phyloP scores from a whole-genome alignment of 1,140 invertebrate genomes.

The Penaeus vannamei region DNA sequence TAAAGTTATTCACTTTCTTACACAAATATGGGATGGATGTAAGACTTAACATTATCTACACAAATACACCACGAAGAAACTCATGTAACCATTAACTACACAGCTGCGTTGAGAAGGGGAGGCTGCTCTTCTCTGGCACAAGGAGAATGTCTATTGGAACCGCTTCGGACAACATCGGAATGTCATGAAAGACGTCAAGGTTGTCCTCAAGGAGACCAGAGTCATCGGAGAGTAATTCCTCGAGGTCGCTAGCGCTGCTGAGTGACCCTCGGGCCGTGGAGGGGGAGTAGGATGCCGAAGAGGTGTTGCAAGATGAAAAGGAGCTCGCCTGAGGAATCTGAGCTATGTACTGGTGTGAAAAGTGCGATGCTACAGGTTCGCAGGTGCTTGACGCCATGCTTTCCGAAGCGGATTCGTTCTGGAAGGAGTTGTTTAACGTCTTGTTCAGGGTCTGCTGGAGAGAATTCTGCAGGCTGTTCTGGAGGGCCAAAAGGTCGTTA shows the following conservation, averaged over 20 bases:
- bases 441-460: neutral
- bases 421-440: neutral
- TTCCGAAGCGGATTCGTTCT: neutral
- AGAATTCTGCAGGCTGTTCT: neutral
- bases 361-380: no score
- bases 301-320: no score
- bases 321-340: no score
- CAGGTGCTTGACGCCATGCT: no score
- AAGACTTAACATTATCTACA: no score
- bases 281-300: neutral
- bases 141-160: conserved; percentile 8
- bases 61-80: no score
- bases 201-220: neutral
- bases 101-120: neutral
- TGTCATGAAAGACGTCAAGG: neutral
- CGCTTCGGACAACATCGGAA: neutral
- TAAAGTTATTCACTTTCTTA: no score
- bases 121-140: neutral
- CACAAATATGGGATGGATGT: no score
- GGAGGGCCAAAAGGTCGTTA: neutral
- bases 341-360: no score
- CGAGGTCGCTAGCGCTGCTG: conserved; percentile 7
- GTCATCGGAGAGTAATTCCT: conserved; percentile 3
- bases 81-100: no score
- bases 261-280: neutral